Evolutionary conservation across 2,797 vertebrate species (phyloP).

Genomic region (Nyctibius grandis): DNA sequence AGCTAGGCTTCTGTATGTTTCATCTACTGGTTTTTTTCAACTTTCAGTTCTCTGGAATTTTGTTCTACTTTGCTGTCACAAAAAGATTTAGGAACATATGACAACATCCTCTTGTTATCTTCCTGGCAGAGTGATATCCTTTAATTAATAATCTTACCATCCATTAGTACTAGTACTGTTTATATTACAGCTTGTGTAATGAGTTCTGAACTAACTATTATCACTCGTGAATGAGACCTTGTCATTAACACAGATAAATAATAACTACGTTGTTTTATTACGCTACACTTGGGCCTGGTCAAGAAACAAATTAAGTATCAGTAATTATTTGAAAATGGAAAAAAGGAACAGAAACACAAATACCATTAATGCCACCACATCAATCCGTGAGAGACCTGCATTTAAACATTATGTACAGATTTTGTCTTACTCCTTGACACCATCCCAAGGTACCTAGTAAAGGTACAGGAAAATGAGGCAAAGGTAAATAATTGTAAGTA

Average conservation of each 20-base stretch:
- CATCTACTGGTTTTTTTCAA: neutral
- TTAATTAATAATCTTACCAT: conserved; percentile 26
- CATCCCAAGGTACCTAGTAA: neutral
- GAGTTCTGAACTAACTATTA: conserved; percentile 3
- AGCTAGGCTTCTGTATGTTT: neutral
- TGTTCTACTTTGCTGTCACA: neutral
- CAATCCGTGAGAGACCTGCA: neutral
- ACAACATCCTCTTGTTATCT: conserved; percentile 37
- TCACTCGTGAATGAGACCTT: neutral
- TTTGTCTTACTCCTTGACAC: neutral
- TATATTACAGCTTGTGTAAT: neutral
- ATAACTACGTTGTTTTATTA: neutral
- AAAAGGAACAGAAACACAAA: neutral
- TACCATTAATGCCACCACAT: neutral
- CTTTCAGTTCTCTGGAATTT: neutral
- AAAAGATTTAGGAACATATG: neutral
- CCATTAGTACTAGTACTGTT: conserved; percentile 39
- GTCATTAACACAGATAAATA: neutral
- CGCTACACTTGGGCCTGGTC: fast-evolving
- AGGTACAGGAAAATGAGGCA: neutral
- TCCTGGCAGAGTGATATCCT: neutral
- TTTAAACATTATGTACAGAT: neutral
- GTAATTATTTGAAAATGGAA: neutral
- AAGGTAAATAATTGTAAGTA: neutral
- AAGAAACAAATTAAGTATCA: neutral